Conservation (phyloP, 2,113 vertebrate genomes). For the Cochlearius cochlearius region DNA sequence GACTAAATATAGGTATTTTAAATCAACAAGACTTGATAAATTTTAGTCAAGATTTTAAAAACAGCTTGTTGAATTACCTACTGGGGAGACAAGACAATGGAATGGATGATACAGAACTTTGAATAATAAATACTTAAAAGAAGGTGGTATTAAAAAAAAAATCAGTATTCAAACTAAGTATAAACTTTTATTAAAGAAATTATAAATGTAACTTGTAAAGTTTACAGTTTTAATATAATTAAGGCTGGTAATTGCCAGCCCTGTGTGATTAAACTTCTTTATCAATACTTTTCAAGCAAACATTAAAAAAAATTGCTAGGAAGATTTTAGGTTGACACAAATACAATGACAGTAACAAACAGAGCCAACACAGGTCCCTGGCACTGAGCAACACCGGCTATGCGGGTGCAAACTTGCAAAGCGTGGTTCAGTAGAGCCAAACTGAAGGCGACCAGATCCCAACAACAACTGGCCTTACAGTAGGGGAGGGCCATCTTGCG, state of each 20-base stretch:
- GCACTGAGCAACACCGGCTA: background rate
- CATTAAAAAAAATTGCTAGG: background rate
- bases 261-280: background rate
- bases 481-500: accelerated
- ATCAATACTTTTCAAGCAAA: background rate
- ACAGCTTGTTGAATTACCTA: background rate
- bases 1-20: background rate
- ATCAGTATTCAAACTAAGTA: background rate
- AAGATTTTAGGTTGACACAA: background rate
- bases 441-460: background rate
- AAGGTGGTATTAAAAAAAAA: background rate
- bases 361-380: background rate
- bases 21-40: background rate
- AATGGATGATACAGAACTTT: background rate
- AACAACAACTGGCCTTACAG: background rate
- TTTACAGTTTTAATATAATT: background rate
- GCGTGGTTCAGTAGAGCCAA: background rate
- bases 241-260: background rate
- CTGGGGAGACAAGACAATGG: background rate
- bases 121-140: background rate
- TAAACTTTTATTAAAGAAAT: background rate
- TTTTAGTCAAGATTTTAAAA: background rate
- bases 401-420: background rate
- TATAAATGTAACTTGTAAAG: background rate
- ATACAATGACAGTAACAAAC: background rate